These are phyloP conservation scores for Brachyptera putata DNA, from an alignment of 2,888 invertebrate genomes.

Conservation along the genomic window DNA sequence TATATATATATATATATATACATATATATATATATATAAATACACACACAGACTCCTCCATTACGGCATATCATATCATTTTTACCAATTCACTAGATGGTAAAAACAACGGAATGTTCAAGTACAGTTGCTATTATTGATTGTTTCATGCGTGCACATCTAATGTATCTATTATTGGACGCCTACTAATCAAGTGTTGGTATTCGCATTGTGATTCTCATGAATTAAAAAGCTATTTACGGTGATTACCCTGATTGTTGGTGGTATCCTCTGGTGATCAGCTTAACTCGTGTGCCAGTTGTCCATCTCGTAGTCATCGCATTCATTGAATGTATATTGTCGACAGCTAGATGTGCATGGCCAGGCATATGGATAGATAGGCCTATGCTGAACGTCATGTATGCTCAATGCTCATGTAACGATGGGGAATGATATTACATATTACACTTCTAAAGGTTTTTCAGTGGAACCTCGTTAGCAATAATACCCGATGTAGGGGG, in stretches of 20 bases:
- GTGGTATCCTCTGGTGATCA: background rate
- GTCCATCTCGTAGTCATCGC: background rate
- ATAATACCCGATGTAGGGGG: conserved; percentile 15
- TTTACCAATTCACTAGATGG: too few species aligned
- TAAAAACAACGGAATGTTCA: too few species aligned
- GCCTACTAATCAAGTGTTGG: too few species aligned
- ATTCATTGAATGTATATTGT: background rate
- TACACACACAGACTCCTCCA: too few species aligned
- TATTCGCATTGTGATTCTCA: conserved; percentile 8
- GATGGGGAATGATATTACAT: background rate
- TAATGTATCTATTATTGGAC: too few species aligned
- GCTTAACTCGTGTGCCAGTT: background rate
- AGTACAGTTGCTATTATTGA: too few species aligned
- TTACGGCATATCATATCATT: too few species aligned
- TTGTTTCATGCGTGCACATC: too few species aligned
- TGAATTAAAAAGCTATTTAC: background rate
- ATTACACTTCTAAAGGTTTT: conserved; percentile 7
- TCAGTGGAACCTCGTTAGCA: conserved; percentile 16
- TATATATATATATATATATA: too few species aligned
- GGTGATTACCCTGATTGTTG: background rate
- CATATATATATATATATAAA: too few species aligned
- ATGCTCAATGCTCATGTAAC: background rate
- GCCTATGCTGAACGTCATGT: background rate
- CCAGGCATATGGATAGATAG: background rate
- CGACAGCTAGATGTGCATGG: too few species aligned